Conservation (phyloP, 2,113 vertebrate species). For the Coptodon rendalli region DNA sequence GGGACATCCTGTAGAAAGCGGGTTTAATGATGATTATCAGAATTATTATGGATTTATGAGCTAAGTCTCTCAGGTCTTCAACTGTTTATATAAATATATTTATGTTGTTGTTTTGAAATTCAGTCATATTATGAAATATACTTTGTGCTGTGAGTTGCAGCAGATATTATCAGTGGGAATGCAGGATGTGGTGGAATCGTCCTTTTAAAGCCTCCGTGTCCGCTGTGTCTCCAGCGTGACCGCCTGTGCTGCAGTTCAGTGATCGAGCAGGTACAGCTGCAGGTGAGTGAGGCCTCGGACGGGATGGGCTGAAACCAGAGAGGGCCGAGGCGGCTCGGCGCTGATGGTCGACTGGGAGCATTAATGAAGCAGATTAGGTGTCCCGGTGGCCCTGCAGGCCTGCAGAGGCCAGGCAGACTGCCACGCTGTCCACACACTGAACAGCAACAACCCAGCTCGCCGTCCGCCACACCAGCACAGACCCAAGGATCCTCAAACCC, state of each 20-base stretch:
- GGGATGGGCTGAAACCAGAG: conserved; percentile 60
- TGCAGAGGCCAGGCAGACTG: background rate
- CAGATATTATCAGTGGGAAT: background rate
- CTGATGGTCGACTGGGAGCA: conserved; percentile 69
- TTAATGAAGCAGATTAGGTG: conserved; percentile 73
- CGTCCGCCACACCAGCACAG: background rate
- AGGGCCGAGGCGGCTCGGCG: conserved; percentile 39
- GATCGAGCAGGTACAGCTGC: conserved; percentile 22
- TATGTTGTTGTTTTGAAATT: background rate
- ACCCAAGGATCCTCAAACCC: background rate
- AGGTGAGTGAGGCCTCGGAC: conserved; percentile 4
- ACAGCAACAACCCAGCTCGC: background rate
- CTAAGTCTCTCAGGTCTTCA: background rate
- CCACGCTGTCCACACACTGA: background rate
- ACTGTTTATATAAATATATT: background rate
- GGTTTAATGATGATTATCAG: background rate
- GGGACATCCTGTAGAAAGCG: background rate
- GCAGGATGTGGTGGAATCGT: background rate
- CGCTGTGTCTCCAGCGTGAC: background rate
- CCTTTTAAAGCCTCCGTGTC: background rate
- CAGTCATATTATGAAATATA: background rate
- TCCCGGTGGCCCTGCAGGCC: conserved; percentile 29
- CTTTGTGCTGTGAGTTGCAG: background rate
- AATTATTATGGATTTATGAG: background rate
- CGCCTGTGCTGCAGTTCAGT: background rate